These are phyloP conservation scores for Tinea trinotella DNA, from an alignment of 2,888 invertebrate genomes.

Conservation along the genomic window DNA sequence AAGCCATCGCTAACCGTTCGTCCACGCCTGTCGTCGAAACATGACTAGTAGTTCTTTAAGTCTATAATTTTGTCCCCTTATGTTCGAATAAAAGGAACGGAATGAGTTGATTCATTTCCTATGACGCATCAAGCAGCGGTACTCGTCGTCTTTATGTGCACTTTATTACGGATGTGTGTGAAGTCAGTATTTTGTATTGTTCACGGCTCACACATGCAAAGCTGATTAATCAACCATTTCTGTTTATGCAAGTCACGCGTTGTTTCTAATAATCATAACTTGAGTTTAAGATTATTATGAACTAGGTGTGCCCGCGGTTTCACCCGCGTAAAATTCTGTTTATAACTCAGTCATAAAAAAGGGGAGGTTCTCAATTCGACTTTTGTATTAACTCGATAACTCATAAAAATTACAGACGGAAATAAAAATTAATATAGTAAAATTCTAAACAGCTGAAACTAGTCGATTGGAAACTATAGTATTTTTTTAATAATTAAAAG, in stretches of 20 bases:
- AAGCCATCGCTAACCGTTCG: too few species aligned
- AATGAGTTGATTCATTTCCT: conserved; percentile 1
- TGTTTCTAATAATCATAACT: not conserved
- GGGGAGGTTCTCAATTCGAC: not conserved
- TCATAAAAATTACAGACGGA: too few species aligned
- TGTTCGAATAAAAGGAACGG: not conserved
- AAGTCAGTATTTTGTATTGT: conserved; percentile 1
- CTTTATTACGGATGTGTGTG: not conserved
- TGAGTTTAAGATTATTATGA: not conserved
- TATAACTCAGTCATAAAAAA: too few species aligned
- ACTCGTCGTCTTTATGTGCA: not conserved
- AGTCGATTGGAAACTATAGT: too few species aligned
- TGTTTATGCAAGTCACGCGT: not conserved
- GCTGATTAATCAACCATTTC: not conserved
- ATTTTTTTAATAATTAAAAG: too few species aligned
- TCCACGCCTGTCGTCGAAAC: too few species aligned
- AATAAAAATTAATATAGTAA: too few species aligned
- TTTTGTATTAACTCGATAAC: too few species aligned
- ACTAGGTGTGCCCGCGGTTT: too few species aligned
- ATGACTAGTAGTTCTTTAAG: too few species aligned
- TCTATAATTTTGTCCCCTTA: not conserved
- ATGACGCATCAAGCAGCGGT: conserved; percentile 9
- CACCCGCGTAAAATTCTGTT: too few species aligned
- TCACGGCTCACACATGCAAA: not conserved
- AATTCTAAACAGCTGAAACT: too few species aligned